Conservation (phyloP, 35 echinoderm and acorn worm species). For the Eucidaris tribuloides region DNA sequence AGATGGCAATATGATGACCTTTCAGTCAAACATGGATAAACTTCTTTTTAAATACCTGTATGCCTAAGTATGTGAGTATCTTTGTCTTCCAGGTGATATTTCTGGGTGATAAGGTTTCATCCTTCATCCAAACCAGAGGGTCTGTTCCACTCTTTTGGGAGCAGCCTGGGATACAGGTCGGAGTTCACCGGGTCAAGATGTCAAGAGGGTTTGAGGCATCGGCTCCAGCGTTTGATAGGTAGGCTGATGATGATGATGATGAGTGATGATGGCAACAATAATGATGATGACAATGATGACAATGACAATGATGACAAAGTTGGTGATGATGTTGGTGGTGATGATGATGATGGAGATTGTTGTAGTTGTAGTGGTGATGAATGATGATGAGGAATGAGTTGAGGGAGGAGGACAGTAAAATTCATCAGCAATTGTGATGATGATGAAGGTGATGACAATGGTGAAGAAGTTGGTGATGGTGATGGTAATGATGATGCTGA, state of each 20-base stretch:
- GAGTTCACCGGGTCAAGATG: conserved; percentile 84
- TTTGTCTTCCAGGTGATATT: conserved; percentile 69
- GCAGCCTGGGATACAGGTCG: conserved; percentile 88
- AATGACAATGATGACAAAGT: background rate
- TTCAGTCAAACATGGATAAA: no score
- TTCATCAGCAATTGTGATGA: background rate
- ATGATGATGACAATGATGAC: background rate
- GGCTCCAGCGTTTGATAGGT: conserved; percentile 92
- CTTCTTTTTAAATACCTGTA: no score
- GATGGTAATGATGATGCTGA: background rate
- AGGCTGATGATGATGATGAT: background rate
- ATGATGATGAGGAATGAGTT: no score
- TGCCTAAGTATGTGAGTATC: no score
- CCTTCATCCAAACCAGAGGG: conserved; percentile 84
- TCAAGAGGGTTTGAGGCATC: conserved; percentile 85
- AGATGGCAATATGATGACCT: no score
- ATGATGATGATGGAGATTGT: background rate
- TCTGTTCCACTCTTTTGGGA: conserved; percentile 95
- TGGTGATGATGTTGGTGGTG: background rate
- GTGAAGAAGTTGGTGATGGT: background rate
- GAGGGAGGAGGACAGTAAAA: no score
- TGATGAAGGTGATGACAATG: background rate
- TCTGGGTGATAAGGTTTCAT: conserved; percentile 68
- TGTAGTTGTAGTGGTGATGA: background rate
- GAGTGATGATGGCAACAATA: background rate